These are phyloP conservation scores for Melieria omissa DNA, from an alignment of 2,888 invertebrate species.

Conservation along the genomic window DNA sequence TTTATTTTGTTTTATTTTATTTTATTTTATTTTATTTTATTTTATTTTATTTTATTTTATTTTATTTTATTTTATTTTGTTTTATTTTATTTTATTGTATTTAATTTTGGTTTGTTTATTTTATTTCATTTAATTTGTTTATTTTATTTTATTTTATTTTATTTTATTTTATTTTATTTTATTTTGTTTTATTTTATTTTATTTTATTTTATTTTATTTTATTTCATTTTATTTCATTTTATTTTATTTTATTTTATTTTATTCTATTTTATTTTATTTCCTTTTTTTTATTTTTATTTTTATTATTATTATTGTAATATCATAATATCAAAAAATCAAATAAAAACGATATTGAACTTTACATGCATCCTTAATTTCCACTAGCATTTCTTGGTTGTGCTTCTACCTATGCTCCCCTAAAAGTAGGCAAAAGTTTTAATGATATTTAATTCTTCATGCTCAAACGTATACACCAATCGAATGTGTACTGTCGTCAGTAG, in stretches of 20 bases:
- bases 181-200: not conserved
- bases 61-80: not conserved
- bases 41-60: not conserved
- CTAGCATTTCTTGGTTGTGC: too few relatives aligned
- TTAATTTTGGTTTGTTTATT: not conserved
- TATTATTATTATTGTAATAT: not conserved
- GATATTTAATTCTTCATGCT: too few relatives aligned
- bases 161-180: not conserved
- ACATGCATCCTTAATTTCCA: too few relatives aligned
- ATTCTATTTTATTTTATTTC: not conserved
- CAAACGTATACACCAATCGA: too few relatives aligned
- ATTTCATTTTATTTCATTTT: not conserved
- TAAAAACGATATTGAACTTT: too few relatives aligned
- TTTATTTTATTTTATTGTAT: not conserved
- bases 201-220: not conserved
- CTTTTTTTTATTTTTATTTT: not conserved
- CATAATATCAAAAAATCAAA: too few relatives aligned
- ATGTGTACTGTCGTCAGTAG: too few relatives aligned
- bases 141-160: too few relatives aligned
- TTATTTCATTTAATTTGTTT: too few relatives aligned
- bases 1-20: too few relatives aligned
- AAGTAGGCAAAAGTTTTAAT: too few relatives aligned
- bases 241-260: not conserved
- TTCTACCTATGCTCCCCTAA: too few relatives aligned
- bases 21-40: not conserved